These are phyloP conservation scores for Hymenochirus boettgeri DNA, from an alignment of 2,113 vertebrate genomes.

Conservation along the genomic window DNA sequence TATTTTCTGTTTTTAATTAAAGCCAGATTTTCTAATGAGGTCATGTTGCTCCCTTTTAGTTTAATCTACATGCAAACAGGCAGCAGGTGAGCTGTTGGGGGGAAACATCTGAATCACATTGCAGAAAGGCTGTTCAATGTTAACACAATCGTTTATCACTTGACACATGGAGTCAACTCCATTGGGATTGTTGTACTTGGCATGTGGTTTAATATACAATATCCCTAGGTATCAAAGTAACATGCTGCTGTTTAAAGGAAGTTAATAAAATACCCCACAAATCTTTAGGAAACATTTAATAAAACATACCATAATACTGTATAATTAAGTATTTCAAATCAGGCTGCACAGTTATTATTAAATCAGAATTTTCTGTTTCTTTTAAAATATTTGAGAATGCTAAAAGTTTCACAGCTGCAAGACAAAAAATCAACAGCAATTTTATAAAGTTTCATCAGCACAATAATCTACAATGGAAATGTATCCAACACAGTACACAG, in stretches of 20 bases:
- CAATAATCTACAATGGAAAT: too few relatives aligned
- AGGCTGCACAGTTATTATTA: not conserved
- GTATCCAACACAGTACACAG: too few relatives aligned
- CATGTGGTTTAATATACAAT: conserved; percentile 47
- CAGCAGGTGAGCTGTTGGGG: conserved; percentile 53
- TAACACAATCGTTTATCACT: conserved; percentile 57
- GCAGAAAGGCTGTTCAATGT: conserved; percentile 54
- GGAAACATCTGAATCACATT: conserved; percentile 51
- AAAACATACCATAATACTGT: conserved; percentile 43
- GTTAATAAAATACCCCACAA: conserved; percentile 53
- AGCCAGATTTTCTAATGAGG: conserved; percentile 57
- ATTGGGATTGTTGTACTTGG: conserved; percentile 48
- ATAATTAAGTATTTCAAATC: conserved; percentile 3
- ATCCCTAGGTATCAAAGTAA: conserved; percentile 52
- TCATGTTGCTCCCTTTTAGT: conserved; percentile 51
- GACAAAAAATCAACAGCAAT: too few relatives aligned
- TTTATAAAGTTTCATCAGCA: too few relatives aligned
- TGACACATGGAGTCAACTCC: conserved; percentile 52
- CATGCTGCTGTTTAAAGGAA: conserved; percentile 54
- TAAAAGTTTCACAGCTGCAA: too few relatives aligned
- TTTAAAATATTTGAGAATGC: too few relatives aligned
- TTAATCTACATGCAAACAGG: conserved; percentile 56
- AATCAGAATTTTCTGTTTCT: not conserved
- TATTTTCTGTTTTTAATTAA: conserved; percentile 56
- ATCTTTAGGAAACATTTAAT: conserved; percentile 63